These are phyloP conservation scores for Ifrita kowaldi DNA, from an alignment of 2,113 vertebrate genomes.

Conservation along the genomic window DNA sequence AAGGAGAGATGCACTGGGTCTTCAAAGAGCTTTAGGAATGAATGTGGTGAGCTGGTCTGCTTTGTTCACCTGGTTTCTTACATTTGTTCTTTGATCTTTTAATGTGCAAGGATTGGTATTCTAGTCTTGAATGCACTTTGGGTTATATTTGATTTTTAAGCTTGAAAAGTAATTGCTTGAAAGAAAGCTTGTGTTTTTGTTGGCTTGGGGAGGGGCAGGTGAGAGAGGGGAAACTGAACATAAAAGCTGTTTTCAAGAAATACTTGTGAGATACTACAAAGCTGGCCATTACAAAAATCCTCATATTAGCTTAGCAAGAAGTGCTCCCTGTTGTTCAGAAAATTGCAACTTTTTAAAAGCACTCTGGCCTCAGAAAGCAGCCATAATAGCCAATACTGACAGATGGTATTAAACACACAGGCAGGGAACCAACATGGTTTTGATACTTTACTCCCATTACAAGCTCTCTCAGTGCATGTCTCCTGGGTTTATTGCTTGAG, in stretches of 20 bases:
- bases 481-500: slow-evolving; percentile 37
- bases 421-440: not conserved
- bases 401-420: slow-evolving; percentile 17
- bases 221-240: not conserved
- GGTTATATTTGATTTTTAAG: not conserved
- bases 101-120: not conserved
- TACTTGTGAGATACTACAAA: not conserved
- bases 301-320: not conserved
- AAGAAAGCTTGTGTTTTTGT: not conserved
- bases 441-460: not conserved
- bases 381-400: not conserved
- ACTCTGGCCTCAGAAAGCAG: not conserved
- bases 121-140: not conserved
- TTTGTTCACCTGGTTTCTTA: not conserved
- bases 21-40: not conserved
- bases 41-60: not conserved
- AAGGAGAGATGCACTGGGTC: not conserved
- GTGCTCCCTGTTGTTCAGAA: not conserved
- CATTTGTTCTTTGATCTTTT: not conserved
- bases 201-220: not conserved
- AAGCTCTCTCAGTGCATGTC: not conserved
- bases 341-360: not conserved
- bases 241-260: not conserved
- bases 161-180: not conserved
- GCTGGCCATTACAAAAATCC: not conserved